Base-by-base conservation (phyloP, 1,140 invertebrate species). In the Charaxes varanes region DNA sequence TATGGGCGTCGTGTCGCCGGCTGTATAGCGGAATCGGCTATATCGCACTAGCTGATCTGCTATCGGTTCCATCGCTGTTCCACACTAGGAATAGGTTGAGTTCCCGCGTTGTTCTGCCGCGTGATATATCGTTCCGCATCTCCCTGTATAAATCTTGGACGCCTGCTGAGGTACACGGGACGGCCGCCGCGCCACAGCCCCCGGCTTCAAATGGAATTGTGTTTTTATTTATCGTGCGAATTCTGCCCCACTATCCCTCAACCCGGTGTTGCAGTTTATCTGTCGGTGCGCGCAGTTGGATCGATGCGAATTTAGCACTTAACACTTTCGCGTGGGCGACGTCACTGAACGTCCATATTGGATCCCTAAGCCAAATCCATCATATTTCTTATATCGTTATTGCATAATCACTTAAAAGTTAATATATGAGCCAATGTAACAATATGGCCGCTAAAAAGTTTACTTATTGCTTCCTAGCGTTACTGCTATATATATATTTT, bases 151-250 rank as follows among this genome's bases (percentile, higher is more conserved):
- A 83, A 83, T 83, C 79, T 74, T 66, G 76, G 66, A 76, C 76
- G 73, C 79, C 76, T 74, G 79, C 79, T 83, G 79, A 83, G 79
- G 79, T 76, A 83, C 78, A 83, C 69, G 73, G 62, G 63, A 70
- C 70, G 62, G n/a, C 58, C 62, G 72, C 64, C 67, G 74, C 70
- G 56, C 66, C 63, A 60, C 73, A 70, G 55, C 67, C 54, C 58
- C 59, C 55, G 68, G 74, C 74, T 69, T 79, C 70, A 74, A 74
- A 80, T 82, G 73, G 78, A 80, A 82, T 80, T 83, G 73, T 83
- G 63, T 83, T 83, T 83, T 83, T 83, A 83, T 83, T 83, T 83
- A 80, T 81, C 74, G 77, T 79, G 72, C 70, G 76, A 80, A 80
- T 70, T 65, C 66, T 62, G 56, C 63, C 65, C 59, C 68, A 61